phyloP scores from a whole-genome alignment of 2,797 vertebrate genomes.

The Myotis myotis region DNA sequence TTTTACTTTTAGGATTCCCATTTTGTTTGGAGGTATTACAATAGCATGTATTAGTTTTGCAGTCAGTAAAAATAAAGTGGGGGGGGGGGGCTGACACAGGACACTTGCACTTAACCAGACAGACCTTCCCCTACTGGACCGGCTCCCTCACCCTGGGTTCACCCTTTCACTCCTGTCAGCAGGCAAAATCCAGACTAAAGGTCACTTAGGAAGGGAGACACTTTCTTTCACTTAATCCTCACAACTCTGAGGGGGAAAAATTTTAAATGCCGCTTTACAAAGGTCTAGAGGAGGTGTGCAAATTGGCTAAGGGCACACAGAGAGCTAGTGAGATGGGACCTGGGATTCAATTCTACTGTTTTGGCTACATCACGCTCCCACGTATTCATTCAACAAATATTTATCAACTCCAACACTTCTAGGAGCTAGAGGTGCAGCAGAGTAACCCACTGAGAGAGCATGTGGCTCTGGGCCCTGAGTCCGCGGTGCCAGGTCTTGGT shows the following conservation, averaged over 20 bases:
- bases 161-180: not conserved
- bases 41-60: not conserved
- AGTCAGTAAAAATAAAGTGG: not conserved
- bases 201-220: not conserved
- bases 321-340: not conserved
- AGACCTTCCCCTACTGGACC: rapidly evolving
- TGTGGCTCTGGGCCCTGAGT: not conserved
- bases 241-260: not conserved
- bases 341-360: not conserved
- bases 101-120: not conserved
- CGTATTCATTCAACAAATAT: not conserved
- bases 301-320: not conserved
- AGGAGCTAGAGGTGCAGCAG: not conserved
- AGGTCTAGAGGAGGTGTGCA: rapidly evolving
- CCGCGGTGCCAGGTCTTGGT: not conserved
- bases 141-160: not conserved
- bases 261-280: not conserved
- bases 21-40: not conserved
- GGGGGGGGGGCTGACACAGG: not conserved
- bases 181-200: not conserved
- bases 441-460: not conserved
- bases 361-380: not conserved
- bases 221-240: not conserved
- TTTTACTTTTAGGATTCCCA: not conserved
- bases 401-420: not conserved